Evolutionary conservation across 2,797 vertebrate genomes (phyloP), one percentile per base, ranked within the genome.

Genomic region (Gambusia yucatana): DNA sequence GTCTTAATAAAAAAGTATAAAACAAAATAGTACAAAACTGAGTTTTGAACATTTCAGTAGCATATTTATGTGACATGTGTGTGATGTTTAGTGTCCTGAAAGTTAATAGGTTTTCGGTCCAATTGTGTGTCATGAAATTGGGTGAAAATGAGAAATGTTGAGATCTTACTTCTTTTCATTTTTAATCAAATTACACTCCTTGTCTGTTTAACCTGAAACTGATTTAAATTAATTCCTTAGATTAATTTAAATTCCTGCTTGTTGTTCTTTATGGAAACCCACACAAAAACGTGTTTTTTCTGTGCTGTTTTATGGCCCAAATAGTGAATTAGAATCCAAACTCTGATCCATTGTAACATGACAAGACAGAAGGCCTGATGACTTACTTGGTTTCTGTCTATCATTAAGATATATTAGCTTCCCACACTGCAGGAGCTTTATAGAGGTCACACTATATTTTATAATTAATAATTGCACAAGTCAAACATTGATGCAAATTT

Each of bases 261-360:
- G 87, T 90, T 87, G 85, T 83, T 93, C 88, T 90, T 92, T 86
- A 57, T 80, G 86, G 90, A 91, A 86, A 85, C 75, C 67, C 70
- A 76, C 36, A 88, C 39, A 86, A 76, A 85, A 79, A 80, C 86
- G 81, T 55, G 43, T 77, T 76, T 79, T 61, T 79, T 79, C 83
- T 76, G 71, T 89, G 86, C 88, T 78, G 46, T 82, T 87, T 28
- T 87, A 87, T 86, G 89, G 90, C 93, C 93, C 93, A 95, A 76
- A 82, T 91, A 82, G 90, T 88, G 92, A 94, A 95, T 96, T 94
- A 95, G 93, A 88, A 93, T 92, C 87, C 92, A 90, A 92, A 92
- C 93, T 93, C 90, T 89, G 83, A 91, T 93, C 89, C 82, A 85
- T 44, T 65, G 85, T 72, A 91, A 92, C 92, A 91, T 91, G 92